Evolutionary conservation across 1,140 invertebrate species (phyloP).

Genomic region (Homalodisca vitripennis): DNA sequence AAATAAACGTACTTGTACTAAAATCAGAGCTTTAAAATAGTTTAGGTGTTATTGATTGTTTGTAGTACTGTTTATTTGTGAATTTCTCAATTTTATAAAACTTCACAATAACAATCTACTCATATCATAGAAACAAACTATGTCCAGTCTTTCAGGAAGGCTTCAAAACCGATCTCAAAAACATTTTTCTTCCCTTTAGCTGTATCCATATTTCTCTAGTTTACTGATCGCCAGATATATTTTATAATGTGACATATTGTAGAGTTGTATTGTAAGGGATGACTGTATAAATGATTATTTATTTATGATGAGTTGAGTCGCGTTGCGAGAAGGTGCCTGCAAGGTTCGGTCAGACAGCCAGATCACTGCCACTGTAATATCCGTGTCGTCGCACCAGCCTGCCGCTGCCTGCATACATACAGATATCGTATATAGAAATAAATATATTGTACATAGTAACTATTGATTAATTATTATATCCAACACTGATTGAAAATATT

Average conservation of each 20-base stretch:
- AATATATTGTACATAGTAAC: conserved; percentile 11
- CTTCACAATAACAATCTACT: conserved; percentile 16
- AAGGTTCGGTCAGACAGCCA: not conserved
- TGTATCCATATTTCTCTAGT: not conserved
- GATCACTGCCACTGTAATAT: conserved; percentile 5
- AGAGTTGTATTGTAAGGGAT: not conserved
- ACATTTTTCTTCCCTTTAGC: not conserved
- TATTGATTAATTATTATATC: conserved; percentile 5
- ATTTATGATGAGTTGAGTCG: not conserved
- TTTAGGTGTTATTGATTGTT: conserved; percentile 20
- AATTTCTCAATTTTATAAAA: conserved; percentile 2
- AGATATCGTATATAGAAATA: not conserved
- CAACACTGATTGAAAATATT: conserved; percentile 27
- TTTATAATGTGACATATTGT: not conserved
- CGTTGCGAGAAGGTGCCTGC: not conserved
- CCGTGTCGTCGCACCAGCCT: not conserved
- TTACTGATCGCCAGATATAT: not conserved
- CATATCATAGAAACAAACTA: conserved; percentile 11
- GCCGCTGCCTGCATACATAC: not conserved
- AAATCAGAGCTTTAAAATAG: conserved; percentile 20
- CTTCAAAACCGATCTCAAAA: conserved; percentile 8
- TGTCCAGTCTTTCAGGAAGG: not conserved
- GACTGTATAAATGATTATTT: not conserved
- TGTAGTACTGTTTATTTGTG: conserved; percentile 18
- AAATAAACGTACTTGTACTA: too few species aligned